These are phyloP conservation scores for Rhopilema esculentum DNA, from an alignment of 30 jellyfish, hydroid and myxozoan genomes.

Conservation along the genomic window DNA sequence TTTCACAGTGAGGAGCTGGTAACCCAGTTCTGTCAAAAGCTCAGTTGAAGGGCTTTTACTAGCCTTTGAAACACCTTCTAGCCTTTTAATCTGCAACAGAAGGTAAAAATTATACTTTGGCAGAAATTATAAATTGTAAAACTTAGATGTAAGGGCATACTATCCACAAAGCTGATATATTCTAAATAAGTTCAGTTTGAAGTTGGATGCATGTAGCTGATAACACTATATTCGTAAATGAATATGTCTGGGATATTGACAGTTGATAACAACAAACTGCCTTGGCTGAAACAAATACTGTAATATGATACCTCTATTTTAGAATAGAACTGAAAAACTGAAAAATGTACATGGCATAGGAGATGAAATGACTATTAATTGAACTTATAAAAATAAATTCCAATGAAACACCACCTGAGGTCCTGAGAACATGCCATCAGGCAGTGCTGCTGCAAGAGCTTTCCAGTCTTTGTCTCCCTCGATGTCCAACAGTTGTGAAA, in stretches of 20 bases:
- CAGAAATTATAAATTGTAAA: background rate
- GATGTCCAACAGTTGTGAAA: conserved; percentile 73
- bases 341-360: background rate
- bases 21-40: conserved; percentile 80
- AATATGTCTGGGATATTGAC: no score
- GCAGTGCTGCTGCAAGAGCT: conserved; percentile 70
- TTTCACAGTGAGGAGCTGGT: conserved; percentile 74
- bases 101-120: background rate
- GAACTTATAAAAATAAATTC: background rate
- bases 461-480: conserved; percentile 90
- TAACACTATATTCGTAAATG: no score
- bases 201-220: background rate
- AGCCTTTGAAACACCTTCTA: conserved; percentile 65
- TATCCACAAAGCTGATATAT: background rate
- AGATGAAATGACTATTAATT: background rate
- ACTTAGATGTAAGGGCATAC: background rate
- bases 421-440: conserved; percentile 71
- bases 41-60: conserved; percentile 78
- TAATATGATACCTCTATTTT: no score
- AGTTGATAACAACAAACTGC: no score
- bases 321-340: no score
- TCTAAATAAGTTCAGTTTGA: background rate
- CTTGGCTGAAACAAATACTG: no score
- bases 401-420: conserved; percentile 58
- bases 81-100: conserved; percentile 56